Percentiles rank a stretch among this genome's conserved stretches.
phyloP scores from a whole-genome alignment of 2,113 vertebrate species.

The Colius striatus region DNA sequence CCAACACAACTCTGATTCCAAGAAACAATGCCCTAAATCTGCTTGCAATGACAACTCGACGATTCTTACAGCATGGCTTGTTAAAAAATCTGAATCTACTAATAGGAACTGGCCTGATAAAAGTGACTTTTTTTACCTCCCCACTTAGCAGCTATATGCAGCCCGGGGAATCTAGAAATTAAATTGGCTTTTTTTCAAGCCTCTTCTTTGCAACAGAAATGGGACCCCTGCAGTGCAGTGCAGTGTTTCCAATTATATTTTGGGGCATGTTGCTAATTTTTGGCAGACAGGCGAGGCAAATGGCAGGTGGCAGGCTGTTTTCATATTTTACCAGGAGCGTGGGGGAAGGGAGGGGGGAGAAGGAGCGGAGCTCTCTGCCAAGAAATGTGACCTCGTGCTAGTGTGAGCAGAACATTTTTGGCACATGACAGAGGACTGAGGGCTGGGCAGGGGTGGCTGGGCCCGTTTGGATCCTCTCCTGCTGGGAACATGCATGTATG shows the following conservation, averaged over 20 bases:
- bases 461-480: background rate
- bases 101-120: constrained; percentile 60
- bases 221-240: constrained; percentile 48
- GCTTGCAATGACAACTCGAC: background rate
- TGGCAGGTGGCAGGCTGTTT: constrained; percentile 70
- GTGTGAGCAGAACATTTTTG: constrained; percentile 13
- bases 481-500: background rate
- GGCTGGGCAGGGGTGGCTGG: background rate
- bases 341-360: constrained; percentile 39
- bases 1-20: background rate
- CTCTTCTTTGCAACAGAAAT: constrained; percentile 38
- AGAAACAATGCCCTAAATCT: constrained; percentile 31
- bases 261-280: constrained; percentile 60
- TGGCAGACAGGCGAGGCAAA: constrained; percentile 62
- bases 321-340: constrained; percentile 12
- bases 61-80: background rate
- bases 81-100: constrained; percentile 48
- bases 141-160: constrained; percentile 26
- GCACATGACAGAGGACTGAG: background rate
- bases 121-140: background rate
- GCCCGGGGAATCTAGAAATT: constrained; percentile 52
- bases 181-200: constrained; percentile 63
- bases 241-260: constrained; percentile 70
- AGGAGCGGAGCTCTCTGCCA: background rate
- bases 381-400: constrained; percentile 2